Evolutionary conservation across 2,113 vertebrate species (phyloP).

Genomic region (Arothron firmamentum): DNA sequence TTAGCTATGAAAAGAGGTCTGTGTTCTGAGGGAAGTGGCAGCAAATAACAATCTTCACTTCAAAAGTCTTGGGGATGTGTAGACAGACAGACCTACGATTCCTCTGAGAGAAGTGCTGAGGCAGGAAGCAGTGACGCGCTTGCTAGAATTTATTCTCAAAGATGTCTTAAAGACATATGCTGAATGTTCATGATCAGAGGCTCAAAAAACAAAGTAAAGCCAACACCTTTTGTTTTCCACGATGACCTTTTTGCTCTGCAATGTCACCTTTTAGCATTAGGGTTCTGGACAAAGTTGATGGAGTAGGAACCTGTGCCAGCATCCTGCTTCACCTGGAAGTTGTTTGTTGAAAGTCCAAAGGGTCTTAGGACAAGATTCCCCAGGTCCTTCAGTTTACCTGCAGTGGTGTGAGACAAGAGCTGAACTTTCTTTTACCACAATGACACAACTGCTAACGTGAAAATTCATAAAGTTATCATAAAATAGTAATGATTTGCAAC

Average conservation of each 20-base stretch:
- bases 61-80: too few relatives aligned
- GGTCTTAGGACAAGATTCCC: constrained; percentile 93
- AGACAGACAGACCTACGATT: too few relatives aligned
- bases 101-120: not conserved
- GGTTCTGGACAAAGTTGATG: constrained; percentile 91
- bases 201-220: not conserved
- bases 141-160: not conserved
- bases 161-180: too few relatives aligned
- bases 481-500: constrained; percentile 1
- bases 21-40: not conserved
- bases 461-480: not conserved
- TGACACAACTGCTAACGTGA: not conserved
- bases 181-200: not conserved
- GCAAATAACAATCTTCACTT: too few relatives aligned
- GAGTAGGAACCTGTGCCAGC: constrained; percentile 87
- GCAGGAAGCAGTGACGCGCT: not conserved
- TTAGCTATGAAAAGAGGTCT: not conserved
- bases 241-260: not conserved
- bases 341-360: constrained; percentile 93
- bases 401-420: not conserved
- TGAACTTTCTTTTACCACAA: not conserved
- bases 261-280: constrained; percentile 67
- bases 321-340: constrained; percentile 96
- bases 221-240: not conserved
- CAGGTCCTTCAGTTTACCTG: constrained; percentile 95